These are phyloP conservation scores for Poecile montanus DNA, from an alignment of 2,797 vertebrate genomes.

Conservation along the genomic window DNA sequence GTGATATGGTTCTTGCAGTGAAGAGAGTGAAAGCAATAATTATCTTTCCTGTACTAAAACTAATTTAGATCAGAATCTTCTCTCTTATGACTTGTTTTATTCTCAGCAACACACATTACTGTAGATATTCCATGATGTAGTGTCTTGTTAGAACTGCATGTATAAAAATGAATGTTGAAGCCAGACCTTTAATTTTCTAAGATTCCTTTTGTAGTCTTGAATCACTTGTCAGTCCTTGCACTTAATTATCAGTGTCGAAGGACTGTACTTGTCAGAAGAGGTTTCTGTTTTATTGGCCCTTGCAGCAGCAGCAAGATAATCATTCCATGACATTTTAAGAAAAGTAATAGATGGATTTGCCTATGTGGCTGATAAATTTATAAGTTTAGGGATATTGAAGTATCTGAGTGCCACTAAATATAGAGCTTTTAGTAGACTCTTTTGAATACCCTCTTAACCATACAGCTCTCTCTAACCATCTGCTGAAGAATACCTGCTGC, in stretches of 20 bases:
- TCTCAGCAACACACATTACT: not conserved
- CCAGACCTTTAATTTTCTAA: conserved; percentile 8
- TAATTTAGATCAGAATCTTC: not conserved
- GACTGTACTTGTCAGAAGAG: conserved; percentile 3
- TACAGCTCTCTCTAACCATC: not conserved
- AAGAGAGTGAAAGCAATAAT: not conserved
- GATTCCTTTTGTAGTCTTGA: not conserved
- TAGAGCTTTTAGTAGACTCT: not conserved
- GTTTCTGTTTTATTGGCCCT: conserved; percentile 29
- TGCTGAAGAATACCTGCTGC: not conserved
- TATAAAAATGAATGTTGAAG: not conserved
- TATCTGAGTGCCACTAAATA: not conserved
- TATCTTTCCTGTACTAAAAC: not conserved
- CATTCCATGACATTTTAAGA: not conserved
- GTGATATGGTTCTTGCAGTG: not conserved
- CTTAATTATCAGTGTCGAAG: not conserved
- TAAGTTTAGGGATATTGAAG: not conserved
- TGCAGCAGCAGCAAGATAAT: not conserved
- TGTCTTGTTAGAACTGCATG: not conserved
- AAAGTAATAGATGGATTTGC: conserved; percentile 23
- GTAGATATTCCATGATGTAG: not conserved
- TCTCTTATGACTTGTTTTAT: not conserved
- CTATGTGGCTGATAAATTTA: not conserved
- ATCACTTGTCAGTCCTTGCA: not conserved
- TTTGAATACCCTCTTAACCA: not conserved